Evolutionary conservation across 1,140 invertebrate species (phyloP), one percentile per base, ranked within the genome.

Genomic region (Oscheius sp.): DNA sequence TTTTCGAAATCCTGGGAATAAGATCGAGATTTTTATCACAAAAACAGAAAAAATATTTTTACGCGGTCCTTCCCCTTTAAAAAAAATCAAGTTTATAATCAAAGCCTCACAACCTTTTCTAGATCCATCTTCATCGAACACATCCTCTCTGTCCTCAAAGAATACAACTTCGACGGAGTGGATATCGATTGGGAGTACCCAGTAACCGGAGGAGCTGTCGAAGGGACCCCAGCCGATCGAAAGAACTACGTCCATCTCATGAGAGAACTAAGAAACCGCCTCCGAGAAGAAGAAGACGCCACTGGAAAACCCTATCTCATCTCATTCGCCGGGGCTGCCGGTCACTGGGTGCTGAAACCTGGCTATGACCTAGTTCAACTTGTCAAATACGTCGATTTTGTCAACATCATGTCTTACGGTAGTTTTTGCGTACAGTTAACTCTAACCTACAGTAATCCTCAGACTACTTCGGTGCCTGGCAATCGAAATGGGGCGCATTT

Each of bases 111-210:
- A n/a, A n/a, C n/a, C n/a, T n/a, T n/a, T n/a, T n/a, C n/a, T 18
- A 68, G 76, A 63, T 62, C 66, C 13, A 61, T 77, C 15, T 63
- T 81, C n/a, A 79, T 81, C 49, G 42, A 69, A 1, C 59, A 59
- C 13, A 78, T 79, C 3, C 20, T 79, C 18, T 34, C 36, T 32
- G 45, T 69, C 28, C 68, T 79, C 46, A 38, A 74, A 34, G 20
- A 66, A 13, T 75, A 75, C 36, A 58, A 66, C 1, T 69, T 79
- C 29, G 78, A 79, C 45, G 78, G 78, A 13, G 72, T 79, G 26
- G 78, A 79, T 34, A 71, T 79, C 31, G 78, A 79, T 66, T 79
- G 78, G 78, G 92, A 94, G 84, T 94, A 93, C 84, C 92, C 93
- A 10, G 88, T 87, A 1, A 86, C 89, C 61, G 85, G 88, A 83